Conservation (phyloP, 2,113 vertebrate genomes). For the Numenius arquata region DNA sequence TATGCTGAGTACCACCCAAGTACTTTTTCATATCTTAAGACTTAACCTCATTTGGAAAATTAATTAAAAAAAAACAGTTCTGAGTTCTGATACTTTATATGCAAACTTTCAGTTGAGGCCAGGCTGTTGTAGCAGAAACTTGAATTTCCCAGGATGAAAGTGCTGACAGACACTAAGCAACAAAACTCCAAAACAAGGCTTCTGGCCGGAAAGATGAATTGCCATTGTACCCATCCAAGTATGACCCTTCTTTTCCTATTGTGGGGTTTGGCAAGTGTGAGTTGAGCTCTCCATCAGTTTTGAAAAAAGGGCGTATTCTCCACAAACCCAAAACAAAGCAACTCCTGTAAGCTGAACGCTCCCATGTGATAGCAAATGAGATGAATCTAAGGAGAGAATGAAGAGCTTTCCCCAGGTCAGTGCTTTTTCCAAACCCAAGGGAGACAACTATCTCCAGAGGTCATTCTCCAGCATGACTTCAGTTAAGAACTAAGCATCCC, state of each 20-base stretch:
- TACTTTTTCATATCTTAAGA: neutral
- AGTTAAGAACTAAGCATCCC: neutral
- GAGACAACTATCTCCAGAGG: neutral
- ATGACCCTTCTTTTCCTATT: neutral
- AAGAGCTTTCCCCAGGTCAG: neutral
- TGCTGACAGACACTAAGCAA: constrained; percentile 40
- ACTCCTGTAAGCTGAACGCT: neutral
- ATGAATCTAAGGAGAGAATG: neutral
- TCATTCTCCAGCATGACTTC: neutral
- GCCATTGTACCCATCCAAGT: neutral
- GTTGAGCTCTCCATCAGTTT: neutral
- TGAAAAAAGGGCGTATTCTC: neutral
- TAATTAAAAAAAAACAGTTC: neutral
- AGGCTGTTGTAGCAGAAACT: neutral
- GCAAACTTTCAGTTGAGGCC: neutral
- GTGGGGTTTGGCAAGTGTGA: neutral
- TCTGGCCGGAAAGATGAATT: neutral
- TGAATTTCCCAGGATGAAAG: neutral
- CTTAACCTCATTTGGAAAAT: neutral
- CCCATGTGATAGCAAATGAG: neutral
- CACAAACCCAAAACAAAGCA: neutral
- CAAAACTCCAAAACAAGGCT: constrained; percentile 20
- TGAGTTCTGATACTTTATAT: neutral
- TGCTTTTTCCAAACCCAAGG: neutral
- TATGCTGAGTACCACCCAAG: neutral